Evolutionary conservation across 1,140 invertebrate genomes (phyloP).

Genomic region (Drosophila navojoa): DNA sequence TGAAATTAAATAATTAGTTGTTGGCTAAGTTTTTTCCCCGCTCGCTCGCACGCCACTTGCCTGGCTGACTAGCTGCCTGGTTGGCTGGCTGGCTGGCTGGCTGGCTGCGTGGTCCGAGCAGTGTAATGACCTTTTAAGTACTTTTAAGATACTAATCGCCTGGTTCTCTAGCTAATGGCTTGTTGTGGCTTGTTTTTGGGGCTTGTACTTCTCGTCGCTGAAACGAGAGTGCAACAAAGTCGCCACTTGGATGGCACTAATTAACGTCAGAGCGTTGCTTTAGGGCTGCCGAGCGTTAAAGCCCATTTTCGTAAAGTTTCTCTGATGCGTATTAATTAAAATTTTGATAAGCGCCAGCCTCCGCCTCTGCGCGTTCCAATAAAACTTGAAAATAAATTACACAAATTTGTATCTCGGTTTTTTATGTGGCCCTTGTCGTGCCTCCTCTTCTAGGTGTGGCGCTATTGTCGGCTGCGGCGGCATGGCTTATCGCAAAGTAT

Average conservation of each 20-base stretch:
- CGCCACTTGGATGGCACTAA: conserved; percentile 75
- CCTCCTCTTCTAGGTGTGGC: conserved; percentile 62
- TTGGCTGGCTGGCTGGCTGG: background rate
- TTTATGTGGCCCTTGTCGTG: conserved; percentile 39
- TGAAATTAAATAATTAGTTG: conserved; percentile 82
- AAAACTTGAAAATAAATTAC: conserved; percentile 79
- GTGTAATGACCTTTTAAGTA: conserved; percentile 82
- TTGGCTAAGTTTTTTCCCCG: conserved; percentile 62
- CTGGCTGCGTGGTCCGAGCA: conserved; percentile 34
- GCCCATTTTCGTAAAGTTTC: conserved; percentile 68
- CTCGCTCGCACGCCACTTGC: conserved; percentile 19
- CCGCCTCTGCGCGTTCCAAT: conserved; percentile 46
- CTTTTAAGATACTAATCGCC: conserved; percentile 81
- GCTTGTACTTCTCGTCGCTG: conserved; percentile 54
- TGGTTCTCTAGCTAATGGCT: conserved; percentile 50
- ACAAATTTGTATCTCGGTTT: conserved; percentile 63
- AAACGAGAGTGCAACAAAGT: conserved; percentile 52
- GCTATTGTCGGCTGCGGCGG: conserved; percentile 45
- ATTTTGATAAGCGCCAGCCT: conserved; percentile 70
- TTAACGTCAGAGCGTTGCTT: conserved; percentile 73
- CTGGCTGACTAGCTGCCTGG: background rate
- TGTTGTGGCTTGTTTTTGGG: conserved; percentile 43
- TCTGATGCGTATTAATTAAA: conserved; percentile 81
- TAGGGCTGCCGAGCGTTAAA: conserved; percentile 52
- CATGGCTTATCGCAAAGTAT: conserved; percentile 72